phyloP scores from a whole-genome alignment of 2,113 vertebrate genomes.

The Dendrocopos noguchii region DNA sequence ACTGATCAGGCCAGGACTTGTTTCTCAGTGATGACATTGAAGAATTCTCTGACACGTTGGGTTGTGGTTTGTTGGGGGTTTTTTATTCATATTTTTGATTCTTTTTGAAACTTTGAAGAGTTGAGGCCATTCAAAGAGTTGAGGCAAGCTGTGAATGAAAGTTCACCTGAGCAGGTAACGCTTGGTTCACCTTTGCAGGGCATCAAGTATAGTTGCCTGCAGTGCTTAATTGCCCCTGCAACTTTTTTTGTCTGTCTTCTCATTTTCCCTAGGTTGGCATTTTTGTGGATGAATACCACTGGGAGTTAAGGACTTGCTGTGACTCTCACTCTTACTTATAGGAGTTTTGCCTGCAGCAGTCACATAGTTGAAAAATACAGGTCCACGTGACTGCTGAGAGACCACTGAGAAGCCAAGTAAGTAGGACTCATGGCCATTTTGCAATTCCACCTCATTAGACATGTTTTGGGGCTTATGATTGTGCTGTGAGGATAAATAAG shows the following conservation, averaged over 20 bases:
- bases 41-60: not conserved
- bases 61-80: not conserved
- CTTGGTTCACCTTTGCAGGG: no score
- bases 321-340: conserved; percentile 67
- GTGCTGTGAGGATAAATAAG: conserved; percentile 86
- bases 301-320: conserved; percentile 69
- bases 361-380: conserved; percentile 78
- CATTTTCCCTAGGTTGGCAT: conserved; percentile 73
- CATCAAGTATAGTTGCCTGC: not conserved
- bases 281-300: conserved; percentile 68
- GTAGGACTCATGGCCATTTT: conserved; percentile 79
- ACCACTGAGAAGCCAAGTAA: conserved; percentile 73
- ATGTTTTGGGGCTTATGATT: conserved; percentile 80
- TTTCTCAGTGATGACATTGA: not conserved
- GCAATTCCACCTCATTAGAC: conserved; percentile 86
- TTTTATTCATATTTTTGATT: not conserved
- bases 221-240: conserved; percentile 30
- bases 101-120: not conserved
- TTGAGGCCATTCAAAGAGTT: not conserved
- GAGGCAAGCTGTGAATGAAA: not conserved
- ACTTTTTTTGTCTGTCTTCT: not conserved
- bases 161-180: not conserved
- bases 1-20: not conserved
- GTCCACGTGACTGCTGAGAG: conserved; percentile 77
- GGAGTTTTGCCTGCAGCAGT: conserved; percentile 83